These are phyloP conservation scores for Parthenolecanium corni DNA, from an alignment of 2,888 invertebrate species.

Conservation along the genomic window DNA sequence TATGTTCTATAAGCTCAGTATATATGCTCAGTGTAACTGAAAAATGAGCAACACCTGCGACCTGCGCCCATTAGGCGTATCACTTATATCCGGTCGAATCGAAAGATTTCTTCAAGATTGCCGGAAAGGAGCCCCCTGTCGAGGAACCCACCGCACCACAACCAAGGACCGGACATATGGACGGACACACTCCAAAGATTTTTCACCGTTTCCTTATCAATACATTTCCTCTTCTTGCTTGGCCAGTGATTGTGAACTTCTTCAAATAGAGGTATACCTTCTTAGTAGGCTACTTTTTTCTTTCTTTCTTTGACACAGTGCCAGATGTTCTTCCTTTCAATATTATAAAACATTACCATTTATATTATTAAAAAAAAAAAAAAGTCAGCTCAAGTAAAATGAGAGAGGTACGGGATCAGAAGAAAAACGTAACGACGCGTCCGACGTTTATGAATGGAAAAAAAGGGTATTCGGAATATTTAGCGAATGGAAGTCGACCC, in stretches of 20 bases:
- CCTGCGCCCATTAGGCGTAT: conserved; percentile 14
- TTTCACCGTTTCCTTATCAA: conserved; percentile 2
- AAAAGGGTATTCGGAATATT: too few species aligned
- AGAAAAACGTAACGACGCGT: too few species aligned
- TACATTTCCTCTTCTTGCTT: conserved; percentile 9
- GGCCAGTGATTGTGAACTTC: conserved; percentile 7
- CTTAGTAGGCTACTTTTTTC: too few species aligned
- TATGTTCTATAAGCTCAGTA: not conserved
- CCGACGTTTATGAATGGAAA: too few species aligned
- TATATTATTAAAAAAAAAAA: too few species aligned
- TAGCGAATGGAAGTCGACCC: too few species aligned
- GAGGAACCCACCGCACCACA: not conserved
- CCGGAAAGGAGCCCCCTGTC: conserved; percentile 15
- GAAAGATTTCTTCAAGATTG: conserved; percentile 15
- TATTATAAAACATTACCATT: not conserved
- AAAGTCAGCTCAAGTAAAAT: too few species aligned
- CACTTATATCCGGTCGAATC: conserved; percentile 4
- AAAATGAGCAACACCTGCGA: conserved; percentile 11
- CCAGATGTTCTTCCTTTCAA: conserved; percentile 13
- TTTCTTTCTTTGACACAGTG: too few species aligned
- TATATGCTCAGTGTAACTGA: not conserved
- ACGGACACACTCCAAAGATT: conserved; percentile 13
- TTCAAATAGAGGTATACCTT: not conserved
- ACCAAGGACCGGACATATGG: conserved; percentile 10
- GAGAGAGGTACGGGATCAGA: too few species aligned